Evolutionary conservation across 2,888 invertebrate genomes (phyloP), one percentile per base, ranked within the genome.

Genomic region (Elegia similella): DNA sequence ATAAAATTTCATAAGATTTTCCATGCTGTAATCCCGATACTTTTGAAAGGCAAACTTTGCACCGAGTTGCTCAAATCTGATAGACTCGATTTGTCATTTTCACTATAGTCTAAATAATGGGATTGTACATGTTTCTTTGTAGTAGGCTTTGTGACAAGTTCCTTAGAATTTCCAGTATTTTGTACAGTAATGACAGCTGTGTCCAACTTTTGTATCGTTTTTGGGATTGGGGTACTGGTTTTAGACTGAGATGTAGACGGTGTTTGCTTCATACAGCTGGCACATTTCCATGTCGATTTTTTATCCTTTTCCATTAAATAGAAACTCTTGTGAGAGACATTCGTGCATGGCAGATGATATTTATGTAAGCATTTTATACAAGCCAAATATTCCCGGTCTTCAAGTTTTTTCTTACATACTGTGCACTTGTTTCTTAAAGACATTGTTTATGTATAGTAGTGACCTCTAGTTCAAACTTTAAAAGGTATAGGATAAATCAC

Each of bases 231-330:
- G 2, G 43, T 43, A 13, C 43, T 43, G 7, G 43, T 43, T 43
- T 43, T 15, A 7, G 13, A n/a, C 13, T 43, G n/a, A 2, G 43
- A 6, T 43, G 43, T 13, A 43, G 30, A 30, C 3, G 6, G 43
- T 15, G n/a, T 13, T 13, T 43, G n/a, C 13, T 43, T 43, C 7
- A 13, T 1, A 13, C 43, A 43, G 3, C 2, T 13, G 13, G 7
- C 13, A 13, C 43, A 43, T 43, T 13, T 43, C 43, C 43, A 43
- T 3, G n/a, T n/a, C n/a, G 1, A 7, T 13, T 43, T 43, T 43
- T 43, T n/a, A 13, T 43, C 43, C 15, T 43, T 43, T 43, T 43
- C 43, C 43, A 43, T 43, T n/a, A 43, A n/a, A 15, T 43, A 43
- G 13, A 15, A 43, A 7, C 43, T n/a, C 13, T 43, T 43, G 12